Conservation (phyloP, 2,797 vertebrate species). For the Choloepus didactylus region DNA sequence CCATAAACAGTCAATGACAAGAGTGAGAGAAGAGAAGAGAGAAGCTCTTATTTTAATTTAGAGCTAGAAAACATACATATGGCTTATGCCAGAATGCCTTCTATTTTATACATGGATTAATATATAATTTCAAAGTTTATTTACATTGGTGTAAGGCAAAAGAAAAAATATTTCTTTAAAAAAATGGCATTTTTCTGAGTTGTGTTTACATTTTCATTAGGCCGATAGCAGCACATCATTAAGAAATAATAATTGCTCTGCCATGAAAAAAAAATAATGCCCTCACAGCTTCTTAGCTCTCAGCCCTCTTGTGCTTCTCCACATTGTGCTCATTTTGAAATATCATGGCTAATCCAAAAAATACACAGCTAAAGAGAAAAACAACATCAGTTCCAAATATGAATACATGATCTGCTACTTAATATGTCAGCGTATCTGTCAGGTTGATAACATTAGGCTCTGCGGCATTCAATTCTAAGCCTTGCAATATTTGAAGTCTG, state of each 20-base stretch:
- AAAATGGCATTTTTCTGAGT: slow-evolving; percentile 5
- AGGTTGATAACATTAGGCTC: slow-evolving; percentile 89
- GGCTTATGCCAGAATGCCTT: background rate
- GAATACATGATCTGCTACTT: slow-evolving; percentile 91
- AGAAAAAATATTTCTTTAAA: slow-evolving; percentile 26
- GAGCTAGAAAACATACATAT: background rate
- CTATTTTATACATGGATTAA: background rate
- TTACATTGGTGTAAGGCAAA: background rate
- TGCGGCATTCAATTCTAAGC: slow-evolving; percentile 89
- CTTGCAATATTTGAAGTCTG: slow-evolving; percentile 91
- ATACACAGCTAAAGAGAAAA: slow-evolving; percentile 82
- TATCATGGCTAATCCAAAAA: slow-evolving; percentile 83
- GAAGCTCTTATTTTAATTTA: background rate
- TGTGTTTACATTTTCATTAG: slow-evolving; percentile 2
- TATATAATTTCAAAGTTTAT: background rate
- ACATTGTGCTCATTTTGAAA: slow-evolving; percentile 79
- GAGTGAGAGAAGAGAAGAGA: background rate
- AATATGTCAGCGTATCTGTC: slow-evolving; percentile 91
- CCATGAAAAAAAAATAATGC: background rate
- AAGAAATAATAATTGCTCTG: slow-evolving; percentile 79
- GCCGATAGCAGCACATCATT: slow-evolving; percentile 37
- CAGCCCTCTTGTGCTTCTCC: slow-evolving; percentile 69
- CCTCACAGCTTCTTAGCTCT: slow-evolving; percentile 28
- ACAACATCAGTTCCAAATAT: slow-evolving; percentile 87
- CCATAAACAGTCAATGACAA: background rate